These are phyloP conservation scores for Eupristina koningsbergeri DNA, from an alignment of 1,140 invertebrate genomes.

Conservation along the genomic window DNA sequence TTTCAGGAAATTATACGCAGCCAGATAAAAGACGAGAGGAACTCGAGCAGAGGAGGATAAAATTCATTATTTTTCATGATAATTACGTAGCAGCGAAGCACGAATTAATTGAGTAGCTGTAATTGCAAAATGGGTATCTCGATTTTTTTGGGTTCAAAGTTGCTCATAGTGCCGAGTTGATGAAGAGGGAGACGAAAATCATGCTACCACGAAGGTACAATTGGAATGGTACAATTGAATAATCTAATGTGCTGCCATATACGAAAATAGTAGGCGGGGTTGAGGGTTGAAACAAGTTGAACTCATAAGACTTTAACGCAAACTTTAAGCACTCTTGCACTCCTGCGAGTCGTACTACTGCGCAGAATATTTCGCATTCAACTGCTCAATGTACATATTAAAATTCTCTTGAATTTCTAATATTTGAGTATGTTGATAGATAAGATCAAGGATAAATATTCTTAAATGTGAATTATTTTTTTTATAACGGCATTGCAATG, in stretches of 20 bases:
- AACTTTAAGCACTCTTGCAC: too few species aligned
- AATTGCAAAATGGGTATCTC: constrained; percentile 69
- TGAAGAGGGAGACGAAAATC: constrained; percentile 26
- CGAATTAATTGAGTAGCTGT: constrained; percentile 71
- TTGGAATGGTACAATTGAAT: constrained; percentile 73
- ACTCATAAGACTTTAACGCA: too few species aligned
- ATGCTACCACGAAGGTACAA: constrained; percentile 59
- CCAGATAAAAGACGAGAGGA: neutral
- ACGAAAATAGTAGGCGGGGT: too few species aligned
- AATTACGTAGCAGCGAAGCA: constrained; percentile 65
- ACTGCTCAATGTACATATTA: neutral
- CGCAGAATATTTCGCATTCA: neutral
- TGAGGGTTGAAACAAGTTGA: neutral
- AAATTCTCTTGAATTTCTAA: neutral
- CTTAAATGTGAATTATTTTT: neutral
- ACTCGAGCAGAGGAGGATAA: constrained; percentile 7
- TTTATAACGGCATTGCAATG: neutral
- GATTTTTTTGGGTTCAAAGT: constrained; percentile 26
- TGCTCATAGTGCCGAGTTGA: constrained; percentile 30
- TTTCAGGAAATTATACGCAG: neutral
- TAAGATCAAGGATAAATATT: constrained; percentile 2
- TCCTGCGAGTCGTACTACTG: too few species aligned
- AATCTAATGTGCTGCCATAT: constrained; percentile 70
- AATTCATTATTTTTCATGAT: constrained; percentile 65
- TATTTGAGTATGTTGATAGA: neutral